Conservation (phyloP, 2,113 vertebrate genomes). For the Prolemur simus region DNA sequence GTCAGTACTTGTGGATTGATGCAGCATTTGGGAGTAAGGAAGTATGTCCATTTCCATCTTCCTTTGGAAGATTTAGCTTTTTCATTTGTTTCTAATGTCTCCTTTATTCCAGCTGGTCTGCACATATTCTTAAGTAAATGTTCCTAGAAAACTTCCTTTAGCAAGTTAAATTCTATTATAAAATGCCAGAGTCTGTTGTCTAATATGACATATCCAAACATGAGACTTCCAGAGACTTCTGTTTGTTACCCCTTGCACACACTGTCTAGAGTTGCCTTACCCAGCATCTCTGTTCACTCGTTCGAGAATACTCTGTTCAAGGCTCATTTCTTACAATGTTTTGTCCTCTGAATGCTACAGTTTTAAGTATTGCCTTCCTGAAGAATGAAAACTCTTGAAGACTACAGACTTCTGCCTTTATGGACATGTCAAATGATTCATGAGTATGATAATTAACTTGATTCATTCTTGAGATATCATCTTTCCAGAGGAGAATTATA, state of each 20-base stretch:
- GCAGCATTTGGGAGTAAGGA: neutral
- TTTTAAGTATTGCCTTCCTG: neutral
- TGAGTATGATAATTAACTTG: neutral
- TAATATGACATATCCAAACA: neutral
- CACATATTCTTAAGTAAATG: neutral
- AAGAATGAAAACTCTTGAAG: neutral
- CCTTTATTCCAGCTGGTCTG: neutral
- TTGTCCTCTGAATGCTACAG: neutral
- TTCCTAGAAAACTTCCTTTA: neutral
- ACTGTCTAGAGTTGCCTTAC: neutral
- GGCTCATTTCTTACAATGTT: neutral
- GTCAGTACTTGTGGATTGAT: neutral
- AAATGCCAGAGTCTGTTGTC: neutral
- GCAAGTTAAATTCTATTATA: neutral
- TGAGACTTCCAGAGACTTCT: neutral
- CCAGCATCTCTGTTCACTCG: neutral
- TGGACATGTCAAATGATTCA: neutral
- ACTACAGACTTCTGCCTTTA: neutral
- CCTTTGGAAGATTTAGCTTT: neutral
- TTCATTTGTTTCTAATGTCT: neutral
- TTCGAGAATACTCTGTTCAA: neutral
- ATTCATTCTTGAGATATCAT: neutral
- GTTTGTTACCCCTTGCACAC: neutral
- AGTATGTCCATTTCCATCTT: neutral
- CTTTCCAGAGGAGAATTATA: neutral